Evolutionary conservation across 2,113 vertebrate genomes (phyloP), one percentile per base, ranked within the genome.

Genomic region (Glareola pratincola): DNA sequence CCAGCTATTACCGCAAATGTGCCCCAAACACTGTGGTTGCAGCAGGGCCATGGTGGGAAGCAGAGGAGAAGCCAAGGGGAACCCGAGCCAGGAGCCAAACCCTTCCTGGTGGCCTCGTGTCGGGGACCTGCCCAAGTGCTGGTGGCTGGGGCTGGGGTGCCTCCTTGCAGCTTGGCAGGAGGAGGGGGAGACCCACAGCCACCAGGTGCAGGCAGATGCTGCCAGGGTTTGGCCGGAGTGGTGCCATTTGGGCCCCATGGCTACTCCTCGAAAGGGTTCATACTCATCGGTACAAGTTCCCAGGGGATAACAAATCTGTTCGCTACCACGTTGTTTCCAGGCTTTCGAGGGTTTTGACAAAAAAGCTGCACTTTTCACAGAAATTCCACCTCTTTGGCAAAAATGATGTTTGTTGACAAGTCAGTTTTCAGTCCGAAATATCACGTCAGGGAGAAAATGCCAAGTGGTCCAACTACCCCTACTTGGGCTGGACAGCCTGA

Each of bases 241-340:
- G 4, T 34, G 30, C 26, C 8, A 3, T 34, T 17, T 18, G 32
- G 41, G 12, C 8, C 30, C 12, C 5, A 1, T 1, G 13, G 43
- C 37, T 36, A 30, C n/a, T 16, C 14, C 45, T 71, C 60, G 37
- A 45, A 36, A 50, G 47, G 27, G 6, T 12, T 62, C 30, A 5
- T 11, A 23, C 2, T 0, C 41, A 63, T 18, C 0, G 0, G 7
- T 13, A 32, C 34, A 43, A 2, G 43, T 56, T 74, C 56, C 30
- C 12, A 43, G 66, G 20, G 57, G 23, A 15, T 15, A 56, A 80
- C 22, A 69, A n/a, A 64, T 16, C 37, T 54, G 1, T 53, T 30
- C 19, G 54, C n/a, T 41, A 36, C 9, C 32, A 39, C 0, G 0
- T 8, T 36, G 12, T 26, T 87, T 39, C 37, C 63, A 54, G 10